Conservation (phyloP, 1,140 invertebrate species). For the Papilio helenus region DNA sequence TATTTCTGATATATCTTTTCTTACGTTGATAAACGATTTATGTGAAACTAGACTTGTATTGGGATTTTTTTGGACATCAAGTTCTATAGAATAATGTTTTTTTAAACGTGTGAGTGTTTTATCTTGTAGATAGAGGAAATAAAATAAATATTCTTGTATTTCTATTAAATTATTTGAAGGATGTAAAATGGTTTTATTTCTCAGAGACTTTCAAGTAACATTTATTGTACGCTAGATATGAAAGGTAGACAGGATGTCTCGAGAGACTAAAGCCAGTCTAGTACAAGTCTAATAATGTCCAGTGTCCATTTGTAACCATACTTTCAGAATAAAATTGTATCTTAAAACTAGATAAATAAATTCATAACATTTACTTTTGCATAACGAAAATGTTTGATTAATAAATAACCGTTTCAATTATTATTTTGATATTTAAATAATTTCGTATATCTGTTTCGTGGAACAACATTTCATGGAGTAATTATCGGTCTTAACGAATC, state of each 20-base stretch:
- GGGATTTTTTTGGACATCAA: background rate
- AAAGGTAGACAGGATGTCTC: background rate
- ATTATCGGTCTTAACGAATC: constrained; percentile 17
- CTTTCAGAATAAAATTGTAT: too few species aligned
- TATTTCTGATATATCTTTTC: constrained; percentile 9
- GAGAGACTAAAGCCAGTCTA: background rate
- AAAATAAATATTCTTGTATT: background rate
- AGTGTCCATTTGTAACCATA: too few species aligned
- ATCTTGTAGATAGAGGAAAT: too few species aligned
- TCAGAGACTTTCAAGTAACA: background rate
- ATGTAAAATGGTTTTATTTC: background rate
- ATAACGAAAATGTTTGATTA: too few species aligned
- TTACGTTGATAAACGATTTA: background rate
- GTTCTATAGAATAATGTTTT: too few species aligned
- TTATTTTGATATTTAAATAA: background rate
- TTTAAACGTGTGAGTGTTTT: too few species aligned
- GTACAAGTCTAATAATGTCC: too few species aligned
- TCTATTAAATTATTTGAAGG: background rate
- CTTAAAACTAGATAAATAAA: too few species aligned
- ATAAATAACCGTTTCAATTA: background rate
- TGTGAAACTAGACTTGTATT: background rate
- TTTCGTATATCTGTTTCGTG: background rate
- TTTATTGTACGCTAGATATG: background rate
- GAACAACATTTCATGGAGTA: background rate
- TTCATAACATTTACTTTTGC: too few species aligned